Percentiles rank a stretch among this genome's conserved stretches.
Evolutionary conservation across 1,140 invertebrate species (phyloP).

Genomic region (Eciton burchellii): DNA sequence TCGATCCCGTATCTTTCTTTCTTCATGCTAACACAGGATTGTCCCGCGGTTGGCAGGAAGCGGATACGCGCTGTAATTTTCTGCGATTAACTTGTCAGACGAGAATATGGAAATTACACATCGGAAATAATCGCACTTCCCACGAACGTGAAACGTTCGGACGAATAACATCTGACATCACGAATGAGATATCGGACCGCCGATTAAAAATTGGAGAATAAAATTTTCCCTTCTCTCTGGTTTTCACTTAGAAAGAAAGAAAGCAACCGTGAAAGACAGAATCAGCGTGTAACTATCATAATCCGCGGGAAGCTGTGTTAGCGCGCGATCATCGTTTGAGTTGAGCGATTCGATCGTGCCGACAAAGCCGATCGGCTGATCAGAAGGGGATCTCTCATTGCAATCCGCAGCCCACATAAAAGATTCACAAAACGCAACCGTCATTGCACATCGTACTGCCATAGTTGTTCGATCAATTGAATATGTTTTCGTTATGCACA

Average conservation of each 20-base stretch:
- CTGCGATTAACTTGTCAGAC: neutral
- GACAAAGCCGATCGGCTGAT: too few relatives aligned
- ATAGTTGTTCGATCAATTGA: conserved; percentile 14
- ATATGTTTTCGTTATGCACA: neutral
- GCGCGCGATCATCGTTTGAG: neutral
- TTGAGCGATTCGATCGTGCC: too few relatives aligned
- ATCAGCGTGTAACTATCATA: neutral
- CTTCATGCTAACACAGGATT: neutral
- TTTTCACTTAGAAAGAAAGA: neutral
- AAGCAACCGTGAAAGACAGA: neutral
- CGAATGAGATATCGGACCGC: too few relatives aligned
- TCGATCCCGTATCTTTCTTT: conserved; percentile 23
- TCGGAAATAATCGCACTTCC: neutral
- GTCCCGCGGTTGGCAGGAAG: neutral
- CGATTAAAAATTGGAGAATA: conserved; percentile 4
- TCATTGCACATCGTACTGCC: conserved; percentile 12
- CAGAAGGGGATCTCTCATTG: too few relatives aligned
- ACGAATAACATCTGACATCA: neutral
- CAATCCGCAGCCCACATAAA: neutral
- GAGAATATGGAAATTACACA: neutral
- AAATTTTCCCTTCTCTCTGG: neutral
- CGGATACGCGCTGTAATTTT: neutral
- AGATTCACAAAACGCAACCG: neutral
- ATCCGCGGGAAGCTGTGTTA: neutral
- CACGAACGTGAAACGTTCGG: neutral